phyloP scores from a whole-genome alignment of 2,113 vertebrate species.

The Trachemys scripta region DNA sequence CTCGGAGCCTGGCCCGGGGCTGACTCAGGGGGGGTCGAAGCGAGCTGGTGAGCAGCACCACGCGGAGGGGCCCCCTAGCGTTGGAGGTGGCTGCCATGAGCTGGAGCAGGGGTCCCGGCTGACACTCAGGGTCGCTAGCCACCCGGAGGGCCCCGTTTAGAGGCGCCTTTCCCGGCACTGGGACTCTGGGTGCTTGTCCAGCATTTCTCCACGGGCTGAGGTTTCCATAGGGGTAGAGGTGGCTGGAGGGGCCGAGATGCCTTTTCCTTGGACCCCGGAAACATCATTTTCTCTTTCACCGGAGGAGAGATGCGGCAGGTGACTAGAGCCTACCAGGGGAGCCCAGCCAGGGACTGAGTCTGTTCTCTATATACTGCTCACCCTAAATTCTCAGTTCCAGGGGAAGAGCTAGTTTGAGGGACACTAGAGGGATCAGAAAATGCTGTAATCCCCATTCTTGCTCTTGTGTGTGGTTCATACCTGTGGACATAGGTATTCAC shows the following conservation, averaged over 20 bases:
- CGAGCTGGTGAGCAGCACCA: not conserved
- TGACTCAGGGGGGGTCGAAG: not conserved
- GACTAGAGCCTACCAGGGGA: too few relatives aligned
- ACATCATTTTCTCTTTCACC: not conserved
- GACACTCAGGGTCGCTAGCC: too few relatives aligned
- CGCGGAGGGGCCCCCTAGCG: not conserved
- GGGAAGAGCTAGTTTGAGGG: not conserved
- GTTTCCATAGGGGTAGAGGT: too few relatives aligned
- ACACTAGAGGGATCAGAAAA: not conserved
- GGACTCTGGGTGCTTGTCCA: too few relatives aligned
- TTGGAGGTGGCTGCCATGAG: too few relatives aligned
- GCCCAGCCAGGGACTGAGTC: too few relatives aligned
- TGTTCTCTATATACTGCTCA: not conserved
- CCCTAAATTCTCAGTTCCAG: not conserved
- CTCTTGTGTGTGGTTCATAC: not conserved
- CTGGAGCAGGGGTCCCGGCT: too few relatives aligned
- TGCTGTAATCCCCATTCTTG: not conserved
- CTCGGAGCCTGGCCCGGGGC: not conserved
- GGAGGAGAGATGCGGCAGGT: too few relatives aligned
- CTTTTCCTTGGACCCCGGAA: not conserved
- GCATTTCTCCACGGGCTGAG: not conserved
- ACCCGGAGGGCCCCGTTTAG: too few relatives aligned
- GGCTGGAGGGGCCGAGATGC: not conserved
- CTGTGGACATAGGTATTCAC: not conserved
- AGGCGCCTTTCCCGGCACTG: not conserved